Base-by-base conservation (phyloP, 1,140 invertebrate genomes). In the Camponotus floridanus region DNA sequence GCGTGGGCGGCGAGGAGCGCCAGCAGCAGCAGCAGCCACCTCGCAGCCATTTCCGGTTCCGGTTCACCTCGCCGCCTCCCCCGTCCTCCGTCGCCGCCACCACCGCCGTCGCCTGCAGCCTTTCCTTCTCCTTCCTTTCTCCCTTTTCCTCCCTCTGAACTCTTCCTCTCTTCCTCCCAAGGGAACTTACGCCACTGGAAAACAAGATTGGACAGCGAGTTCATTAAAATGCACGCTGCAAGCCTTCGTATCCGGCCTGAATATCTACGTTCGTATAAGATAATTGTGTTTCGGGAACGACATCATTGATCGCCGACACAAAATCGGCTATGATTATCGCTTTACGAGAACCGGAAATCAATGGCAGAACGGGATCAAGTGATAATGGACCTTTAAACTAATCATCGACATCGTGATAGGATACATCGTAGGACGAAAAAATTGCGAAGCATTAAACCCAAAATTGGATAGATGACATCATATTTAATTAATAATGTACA, bases 1-100 rank as follows among this genome's bases (percentile, higher is more conserved):
- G 90, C 88, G 79, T 91, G 88, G 86, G 91, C 91, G 85, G 85
- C 91, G 83, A 94, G 89, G 88, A 92, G 89, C 76, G 89, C 90
- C 85, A 94, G 90, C 86, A 94, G 86, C 79, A 95, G 87, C 91
- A 94, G 87, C 80, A 95, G 87, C 91, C 92, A 93, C 91, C 92
- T 92, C 87, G 89, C 88, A 88, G 91, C 92, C 92, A 92, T 93
- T 92, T 93, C 89, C 90, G 90, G 86, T 93, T 92, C 90, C 90
- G 91, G 91, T 89, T 78, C 86, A 83, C 86, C 83, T 86, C 91
- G 87, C 70, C 87, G 81, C 84, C 71, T 76, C 84, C 81, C 15
- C 79, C 85, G 59, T 48, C 61, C 59, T 45, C 55, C 86, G 73
- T 73, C 76, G 26, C 61, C 70, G 84, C 33, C 84, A 42, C 76